These are phyloP conservation scores for Syngnathus scovelli DNA, from an alignment of 2,113 vertebrate genomes.

Conservation along the genomic window DNA sequence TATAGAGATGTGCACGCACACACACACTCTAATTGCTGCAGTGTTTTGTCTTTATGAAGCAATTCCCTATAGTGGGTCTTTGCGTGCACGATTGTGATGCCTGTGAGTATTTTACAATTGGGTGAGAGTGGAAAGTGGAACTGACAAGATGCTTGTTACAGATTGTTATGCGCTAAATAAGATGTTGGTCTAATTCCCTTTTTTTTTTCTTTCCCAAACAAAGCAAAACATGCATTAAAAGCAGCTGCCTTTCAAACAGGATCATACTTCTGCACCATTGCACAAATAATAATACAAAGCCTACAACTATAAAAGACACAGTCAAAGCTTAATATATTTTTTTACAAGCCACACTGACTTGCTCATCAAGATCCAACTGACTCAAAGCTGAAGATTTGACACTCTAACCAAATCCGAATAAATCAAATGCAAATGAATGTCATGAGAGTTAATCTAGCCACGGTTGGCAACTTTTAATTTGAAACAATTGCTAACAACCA, in stretches of 20 bases:
- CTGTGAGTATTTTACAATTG: neutral
- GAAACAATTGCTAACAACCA: neutral
- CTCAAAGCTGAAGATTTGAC: constrained; percentile 15
- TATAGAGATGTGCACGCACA: neutral
- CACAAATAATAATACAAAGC: constrained; percentile 2
- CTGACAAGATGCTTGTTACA: constrained; percentile 42
- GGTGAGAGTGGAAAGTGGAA: constrained; percentile 5
- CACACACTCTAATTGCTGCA: constrained; percentile 43
- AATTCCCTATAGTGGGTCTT: constrained; percentile 27
- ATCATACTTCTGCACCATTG: neutral
- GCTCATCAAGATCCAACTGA: constrained; percentile 41
- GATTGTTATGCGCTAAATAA: constrained; percentile 5
- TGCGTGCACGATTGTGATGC: neutral
- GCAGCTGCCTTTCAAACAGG: neutral
- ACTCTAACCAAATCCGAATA: constrained; percentile 26
- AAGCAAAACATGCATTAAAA: constrained; percentile 12
- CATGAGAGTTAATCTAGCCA: constrained; percentile 47
- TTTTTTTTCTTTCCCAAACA: neutral
- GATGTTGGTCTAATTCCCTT: constrained; percentile 29
- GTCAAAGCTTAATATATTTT: constrained; percentile 20
- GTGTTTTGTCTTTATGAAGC: constrained; percentile 47
- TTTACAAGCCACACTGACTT: constrained; percentile 7
- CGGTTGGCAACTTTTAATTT: neutral
- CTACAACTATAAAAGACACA: constrained; percentile 14
- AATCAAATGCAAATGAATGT: constrained; percentile 40